Conservation (phyloP, 2,888 invertebrate species). For the Leptinotarsa haldemani region DNA sequence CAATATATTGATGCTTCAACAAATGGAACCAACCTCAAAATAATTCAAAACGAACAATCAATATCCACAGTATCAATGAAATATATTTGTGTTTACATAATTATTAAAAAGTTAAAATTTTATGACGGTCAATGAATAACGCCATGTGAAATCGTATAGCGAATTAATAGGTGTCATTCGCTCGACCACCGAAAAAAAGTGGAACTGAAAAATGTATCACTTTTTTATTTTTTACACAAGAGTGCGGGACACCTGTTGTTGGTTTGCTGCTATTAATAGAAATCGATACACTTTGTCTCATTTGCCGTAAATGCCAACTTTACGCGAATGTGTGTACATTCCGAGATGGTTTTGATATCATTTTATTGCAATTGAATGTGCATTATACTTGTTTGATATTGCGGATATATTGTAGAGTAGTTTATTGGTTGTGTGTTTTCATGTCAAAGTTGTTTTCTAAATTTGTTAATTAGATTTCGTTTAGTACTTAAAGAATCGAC, state of each 20-base stretch:
- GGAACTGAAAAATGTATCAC: constrained; percentile 55
- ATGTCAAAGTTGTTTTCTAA: neutral
- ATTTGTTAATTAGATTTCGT: neutral
- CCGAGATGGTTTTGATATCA: constrained; percentile 19
- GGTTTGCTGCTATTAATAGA: constrained; percentile 57
- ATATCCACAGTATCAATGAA: constrained; percentile 41
- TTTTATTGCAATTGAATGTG: constrained; percentile 8
- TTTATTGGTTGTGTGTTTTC: neutral
- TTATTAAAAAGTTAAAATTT: constrained; percentile 60
- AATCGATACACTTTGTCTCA: constrained; percentile 59
- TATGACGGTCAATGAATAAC: constrained; percentile 58
- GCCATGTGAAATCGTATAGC: constrained; percentile 60
- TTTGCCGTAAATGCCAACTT: constrained; percentile 41
- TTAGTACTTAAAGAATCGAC: too few species aligned
- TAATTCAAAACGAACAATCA: constrained; percentile 30
- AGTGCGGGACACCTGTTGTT: constrained; percentile 61
- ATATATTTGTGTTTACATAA: constrained; percentile 54
- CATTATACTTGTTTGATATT: neutral
- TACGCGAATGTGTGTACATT: constrained; percentile 31
- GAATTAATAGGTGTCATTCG: constrained; percentile 65
- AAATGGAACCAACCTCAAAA: constrained; percentile 6
- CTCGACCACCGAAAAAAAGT: constrained; percentile 59
- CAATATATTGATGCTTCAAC: neutral
- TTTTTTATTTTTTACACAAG: constrained; percentile 55
- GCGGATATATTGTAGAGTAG: neutral